Base-by-base conservation (phyloP, 2,113 vertebrate species). In the Verasper variegatus region DNA sequence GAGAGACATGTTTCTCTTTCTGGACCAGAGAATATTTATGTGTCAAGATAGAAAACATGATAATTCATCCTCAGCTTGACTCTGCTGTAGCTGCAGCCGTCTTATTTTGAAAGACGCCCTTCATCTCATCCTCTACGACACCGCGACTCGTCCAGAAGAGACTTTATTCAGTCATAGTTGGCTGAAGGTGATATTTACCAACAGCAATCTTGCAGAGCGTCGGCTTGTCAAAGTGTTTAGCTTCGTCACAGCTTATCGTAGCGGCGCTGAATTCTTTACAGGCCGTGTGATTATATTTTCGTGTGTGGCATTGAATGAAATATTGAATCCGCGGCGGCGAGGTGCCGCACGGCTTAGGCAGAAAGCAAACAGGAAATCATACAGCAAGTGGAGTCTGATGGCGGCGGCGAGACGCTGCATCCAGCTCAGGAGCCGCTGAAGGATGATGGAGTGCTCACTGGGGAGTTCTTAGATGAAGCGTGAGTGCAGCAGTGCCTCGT, bases 381-480 rank as follows among this genome's bases (percentile, higher is more conserved):
- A 21, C 5, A 49, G 45, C 3, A 24, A 51, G 42, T 12, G 71
- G 60, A 55, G 58, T 15, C 49, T 27, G 68, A 75, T 66, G 58
- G 51, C 26, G 75, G n/a, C 47, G 24, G 72, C 26, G 11, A 11
- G 61, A 56, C 13, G 40, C 26, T 21, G 66, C 57, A 71, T 62
- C 55, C 27, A 26, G 72, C 52, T 40, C 23, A 35, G 64, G 71
- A 62, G 69, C 37, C 1, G 69, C 84, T 62, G 77, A 49, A 45
- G 77, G 69, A 80, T 81, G 88, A 83, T 78, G 59, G 62, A 83
- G 80, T 26, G 70, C 42, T 71, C 78, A 18, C 74, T 40, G 67
- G 82, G 71, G 81, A 76, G 24, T 82, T 86, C 84, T 76, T 20
- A 54, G 84, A 87, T 1, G 87, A 88, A 68, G 79, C 49, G 23